These are phyloP conservation scores for Phlogophora meticulosa DNA, from an alignment of 2,888 invertebrate genomes.

Conservation along the genomic window DNA sequence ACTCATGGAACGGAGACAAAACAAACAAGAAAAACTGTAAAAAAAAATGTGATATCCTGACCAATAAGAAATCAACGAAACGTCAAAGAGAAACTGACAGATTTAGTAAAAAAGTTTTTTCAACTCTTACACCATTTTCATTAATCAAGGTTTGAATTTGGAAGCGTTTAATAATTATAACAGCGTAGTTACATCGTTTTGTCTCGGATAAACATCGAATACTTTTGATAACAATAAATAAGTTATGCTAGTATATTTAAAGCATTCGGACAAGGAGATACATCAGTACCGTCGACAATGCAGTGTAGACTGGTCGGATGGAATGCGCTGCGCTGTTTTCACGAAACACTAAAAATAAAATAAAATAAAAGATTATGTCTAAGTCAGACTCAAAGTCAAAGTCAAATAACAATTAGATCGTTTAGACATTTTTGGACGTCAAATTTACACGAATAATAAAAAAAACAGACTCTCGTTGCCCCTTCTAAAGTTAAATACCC, in stretches of 20 bases:
- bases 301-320: constrained; percentile 70
- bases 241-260: constrained; percentile 78
- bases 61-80: constrained; percentile 14
- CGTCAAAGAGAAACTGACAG: neutral
- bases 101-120: neutral
- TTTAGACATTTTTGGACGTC: no score
- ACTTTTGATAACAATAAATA: constrained; percentile 84
- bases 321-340: constrained; percentile 71
- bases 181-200: constrained; percentile 57
- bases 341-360: constrained; percentile 79
- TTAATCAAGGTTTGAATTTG: constrained; percentile 12
- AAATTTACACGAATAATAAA: no score
- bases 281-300: constrained; percentile 79
- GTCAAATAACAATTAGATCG: no score
- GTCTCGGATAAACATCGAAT: constrained; percentile 70
- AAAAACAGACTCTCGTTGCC: no score
- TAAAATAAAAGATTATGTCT: neutral
- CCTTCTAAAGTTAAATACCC: no score
- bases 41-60: neutral
- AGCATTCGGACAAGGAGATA: constrained; percentile 86
- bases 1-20: constrained; percentile 71
- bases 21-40: constrained; percentile 42
- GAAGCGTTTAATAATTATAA: constrained; percentile 51
- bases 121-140: constrained; percentile 7
- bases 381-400: no score